These are phyloP conservation scores for Tetraodon nigroviridis DNA, from an alignment of 2,113 vertebrate species.

Conservation along the genomic window DNA sequence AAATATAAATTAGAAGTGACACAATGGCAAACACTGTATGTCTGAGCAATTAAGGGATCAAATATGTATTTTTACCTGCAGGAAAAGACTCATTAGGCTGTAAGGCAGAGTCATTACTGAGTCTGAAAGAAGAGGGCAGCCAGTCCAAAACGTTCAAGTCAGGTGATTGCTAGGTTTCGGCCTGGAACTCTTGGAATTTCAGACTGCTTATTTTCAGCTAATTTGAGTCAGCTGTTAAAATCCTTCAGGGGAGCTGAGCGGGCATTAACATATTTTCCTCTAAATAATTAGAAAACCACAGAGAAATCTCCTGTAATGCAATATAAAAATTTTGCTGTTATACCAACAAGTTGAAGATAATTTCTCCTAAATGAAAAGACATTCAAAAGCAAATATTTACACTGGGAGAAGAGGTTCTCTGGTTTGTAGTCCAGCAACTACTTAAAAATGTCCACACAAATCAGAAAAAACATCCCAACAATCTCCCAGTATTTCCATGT, in stretches of 20 bases:
- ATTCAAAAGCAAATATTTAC: background rate
- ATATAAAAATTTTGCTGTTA: background rate
- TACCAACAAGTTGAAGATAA: background rate
- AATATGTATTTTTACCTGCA: constrained; percentile 52
- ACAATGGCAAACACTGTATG: constrained; percentile 56
- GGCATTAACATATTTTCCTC: constrained; percentile 61
- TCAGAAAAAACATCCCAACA: constrained; percentile 57
- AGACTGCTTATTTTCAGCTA: constrained; percentile 64
- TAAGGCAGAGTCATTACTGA: constrained; percentile 29
- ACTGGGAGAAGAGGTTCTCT: constrained; percentile 25
- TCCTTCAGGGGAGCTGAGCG: constrained; percentile 52
- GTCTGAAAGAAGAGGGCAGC: constrained; percentile 29
- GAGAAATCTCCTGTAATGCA: constrained; percentile 26
- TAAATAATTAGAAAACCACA: constrained; percentile 34
- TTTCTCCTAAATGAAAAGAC: background rate
- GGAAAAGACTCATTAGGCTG: constrained; percentile 37
- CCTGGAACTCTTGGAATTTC: constrained; percentile 62
- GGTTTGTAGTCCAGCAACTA: constrained; percentile 48
- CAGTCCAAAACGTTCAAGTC: constrained; percentile 38
- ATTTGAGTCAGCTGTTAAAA: constrained; percentile 69
- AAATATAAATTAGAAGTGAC: constrained; percentile 16
- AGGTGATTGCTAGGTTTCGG: constrained; percentile 52
- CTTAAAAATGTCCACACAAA: constrained; percentile 64
- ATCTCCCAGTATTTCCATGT: constrained; percentile 48
- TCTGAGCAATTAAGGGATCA: constrained; percentile 66